These are phyloP conservation scores for Misgurnus mizolepis DNA, from an alignment of 2,113 vertebrate genomes.

Conservation along the genomic window DNA sequence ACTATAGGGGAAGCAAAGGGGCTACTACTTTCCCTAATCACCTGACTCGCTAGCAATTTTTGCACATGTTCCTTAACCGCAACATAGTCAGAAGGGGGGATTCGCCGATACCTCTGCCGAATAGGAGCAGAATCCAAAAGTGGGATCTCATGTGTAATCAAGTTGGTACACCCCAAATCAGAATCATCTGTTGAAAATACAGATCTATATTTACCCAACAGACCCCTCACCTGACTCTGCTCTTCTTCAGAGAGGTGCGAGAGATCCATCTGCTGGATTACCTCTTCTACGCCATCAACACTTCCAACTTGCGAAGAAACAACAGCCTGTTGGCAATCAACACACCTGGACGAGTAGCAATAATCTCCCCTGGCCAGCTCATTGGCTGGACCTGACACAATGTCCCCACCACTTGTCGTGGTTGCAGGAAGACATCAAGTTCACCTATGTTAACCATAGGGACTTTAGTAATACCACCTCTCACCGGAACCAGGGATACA, in stretches of 20 bases:
- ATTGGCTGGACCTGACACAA: background rate
- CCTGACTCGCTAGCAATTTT: conserved; percentile 16
- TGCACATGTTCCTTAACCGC: background rate
- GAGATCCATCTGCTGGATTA: too few relatives aligned
- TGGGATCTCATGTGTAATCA: background rate
- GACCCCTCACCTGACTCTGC: background rate
- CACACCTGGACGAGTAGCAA: background rate
- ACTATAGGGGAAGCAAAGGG: conserved; percentile 9
- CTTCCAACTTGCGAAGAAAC: background rate
- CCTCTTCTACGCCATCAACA: too few relatives aligned
- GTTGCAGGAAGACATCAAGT: background rate
- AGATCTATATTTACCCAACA: background rate
- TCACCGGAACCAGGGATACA: background rate
- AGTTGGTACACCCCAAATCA: background rate
- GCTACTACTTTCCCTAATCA: conserved; percentile 32
- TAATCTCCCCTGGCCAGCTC: background rate
- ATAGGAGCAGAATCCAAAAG: too few relatives aligned
- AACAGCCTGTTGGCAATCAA: background rate
- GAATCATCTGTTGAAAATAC: background rate
- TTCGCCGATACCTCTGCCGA: background rate
- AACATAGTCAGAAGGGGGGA: background rate
- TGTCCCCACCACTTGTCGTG: background rate
- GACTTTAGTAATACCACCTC: background rate
- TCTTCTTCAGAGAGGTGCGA: background rate
- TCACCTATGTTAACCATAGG: background rate